These are phyloP conservation scores for Acromyrmex heyeri DNA, from an alignment of 1,140 invertebrate species.

Conservation along the genomic window DNA sequence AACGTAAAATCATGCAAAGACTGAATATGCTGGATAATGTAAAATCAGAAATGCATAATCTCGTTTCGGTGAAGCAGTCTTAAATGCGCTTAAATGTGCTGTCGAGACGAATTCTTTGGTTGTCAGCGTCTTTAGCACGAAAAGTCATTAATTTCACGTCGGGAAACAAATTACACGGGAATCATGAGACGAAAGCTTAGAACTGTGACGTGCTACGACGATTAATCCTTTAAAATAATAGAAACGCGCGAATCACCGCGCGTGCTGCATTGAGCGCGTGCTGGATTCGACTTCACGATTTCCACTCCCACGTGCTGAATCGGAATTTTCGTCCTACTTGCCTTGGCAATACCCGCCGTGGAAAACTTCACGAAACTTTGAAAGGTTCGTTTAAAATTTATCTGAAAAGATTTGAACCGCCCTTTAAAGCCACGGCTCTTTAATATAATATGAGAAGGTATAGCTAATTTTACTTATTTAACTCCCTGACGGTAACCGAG, in stretches of 20 bases:
- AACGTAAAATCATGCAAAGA: slow-evolving; percentile 7
- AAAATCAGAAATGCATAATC: slow-evolving; percentile 47
- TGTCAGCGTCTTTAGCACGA: not conserved
- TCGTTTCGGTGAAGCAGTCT: not conserved
- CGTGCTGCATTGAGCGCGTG: not conserved
- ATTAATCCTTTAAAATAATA: slow-evolving; percentile 38
- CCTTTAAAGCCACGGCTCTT: not conserved
- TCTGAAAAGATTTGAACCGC: not conserved
- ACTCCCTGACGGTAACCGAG: not conserved
- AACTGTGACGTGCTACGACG: not conserved
- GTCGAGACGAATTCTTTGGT: not conserved
- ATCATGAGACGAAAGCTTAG: not conserved
- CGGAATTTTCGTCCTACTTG: slow-evolving; percentile 12
- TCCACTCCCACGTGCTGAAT: not conserved
- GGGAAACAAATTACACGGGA: slow-evolving; percentile 28
- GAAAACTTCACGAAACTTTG: slow-evolving; percentile 7
- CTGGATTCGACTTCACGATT: slow-evolving; percentile 31
- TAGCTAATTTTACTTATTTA: slow-evolving; percentile 4
- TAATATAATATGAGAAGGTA: not conserved
- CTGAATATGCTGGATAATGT: slow-evolving; percentile 3
- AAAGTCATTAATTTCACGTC: slow-evolving; percentile 25
- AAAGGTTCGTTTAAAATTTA: slow-evolving; percentile 31
- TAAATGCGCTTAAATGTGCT: not conserved
- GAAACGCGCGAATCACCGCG: not conserved
- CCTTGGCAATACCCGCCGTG: not conserved